Base-by-base conservation (phyloP, 2,113 vertebrate species). In the Chascanopsetta lugubris region DNA sequence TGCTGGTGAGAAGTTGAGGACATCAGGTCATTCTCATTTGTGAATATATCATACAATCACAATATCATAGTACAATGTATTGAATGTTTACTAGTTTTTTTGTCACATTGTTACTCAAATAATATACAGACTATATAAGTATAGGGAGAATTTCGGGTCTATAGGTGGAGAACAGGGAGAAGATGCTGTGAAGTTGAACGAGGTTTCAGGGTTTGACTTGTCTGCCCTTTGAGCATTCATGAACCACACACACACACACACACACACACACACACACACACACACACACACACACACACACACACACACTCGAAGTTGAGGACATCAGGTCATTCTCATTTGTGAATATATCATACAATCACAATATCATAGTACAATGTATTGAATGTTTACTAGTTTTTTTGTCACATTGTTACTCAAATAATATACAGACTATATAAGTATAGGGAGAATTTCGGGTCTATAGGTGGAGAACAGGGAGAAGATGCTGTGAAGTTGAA, bases 1-100 rank as follows among this genome's bases (percentile, higher is more conserved):
- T n/a, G n/a, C n/a, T n/a, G n/a, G n/a, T n/a, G n/a, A n/a, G 22
- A 42, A 29, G 11, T 29, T 4, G 30, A 53, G 18, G 27, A 29
- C 17, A 43, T 36, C 38, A 43, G 27, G 24, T 51, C 25, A 51
- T 38, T 56, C 20, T 22, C 1, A 49, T 12, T 36, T 72, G 22
- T 42, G 0, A 54, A 58, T 17, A 32, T 69, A 51, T 55, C 18
- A 6, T 8, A 59, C 3, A 1, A 12, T 58, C 20, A 68, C 17
- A 63, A 12, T 26, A 8, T 17, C 49, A 27, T 29, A 2, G 3
- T 17, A 6, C 5, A 15, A 18, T 0, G 0, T 29, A 18, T 17
- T n/a, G 8, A 40, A 49, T 17, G 27, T 22, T 46, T 32, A 63
- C 5, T 42, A 18, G 11, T 30, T 29, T 7, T 13, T 17, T 29